Conservation (phyloP, 2,888 invertebrate genomes). For the Protonemura montana region DNA sequence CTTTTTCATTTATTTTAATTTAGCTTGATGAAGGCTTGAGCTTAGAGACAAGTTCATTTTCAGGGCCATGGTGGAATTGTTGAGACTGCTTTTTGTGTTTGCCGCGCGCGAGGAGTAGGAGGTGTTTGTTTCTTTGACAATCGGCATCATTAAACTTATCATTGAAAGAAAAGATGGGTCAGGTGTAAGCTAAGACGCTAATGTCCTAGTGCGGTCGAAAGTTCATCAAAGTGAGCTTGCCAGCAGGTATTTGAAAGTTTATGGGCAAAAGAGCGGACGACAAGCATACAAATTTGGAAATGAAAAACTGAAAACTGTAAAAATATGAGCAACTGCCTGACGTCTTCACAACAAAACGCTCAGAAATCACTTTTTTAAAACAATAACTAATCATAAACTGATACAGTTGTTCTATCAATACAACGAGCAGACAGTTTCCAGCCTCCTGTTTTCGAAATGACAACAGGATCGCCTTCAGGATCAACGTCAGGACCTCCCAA, state of each 20-base stretch:
- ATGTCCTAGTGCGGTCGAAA: neutral
- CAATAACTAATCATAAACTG: too few relatives aligned
- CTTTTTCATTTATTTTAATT: conserved; percentile 27
- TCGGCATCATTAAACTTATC: neutral
- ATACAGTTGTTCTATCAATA: too few relatives aligned
- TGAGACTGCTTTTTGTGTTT: neutral
- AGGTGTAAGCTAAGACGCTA: neutral
- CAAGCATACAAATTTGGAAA: too few relatives aligned
- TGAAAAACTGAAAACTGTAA: too few relatives aligned
- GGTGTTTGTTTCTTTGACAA: conserved; percentile 26
- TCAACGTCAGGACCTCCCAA: neutral
- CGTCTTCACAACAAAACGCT: too few relatives aligned
- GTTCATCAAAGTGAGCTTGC: too few relatives aligned
- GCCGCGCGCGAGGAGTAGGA: neutral
- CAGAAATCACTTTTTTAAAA: too few relatives aligned
- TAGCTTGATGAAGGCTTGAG: conserved; percentile 29
- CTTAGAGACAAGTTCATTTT: conserved; percentile 7
- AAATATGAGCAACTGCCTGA: too few relatives aligned
- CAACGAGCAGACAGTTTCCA: too few relatives aligned
- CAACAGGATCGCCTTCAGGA: neutral
- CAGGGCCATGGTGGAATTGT: neutral
- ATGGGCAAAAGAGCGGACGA: too few relatives aligned
- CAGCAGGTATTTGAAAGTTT: too few relatives aligned
- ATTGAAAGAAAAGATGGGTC: neutral
- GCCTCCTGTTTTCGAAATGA: too few relatives aligned